phyloP scores from a whole-genome alignment of 2,113 vertebrate genomes.

The Elachura formosa region DNA sequence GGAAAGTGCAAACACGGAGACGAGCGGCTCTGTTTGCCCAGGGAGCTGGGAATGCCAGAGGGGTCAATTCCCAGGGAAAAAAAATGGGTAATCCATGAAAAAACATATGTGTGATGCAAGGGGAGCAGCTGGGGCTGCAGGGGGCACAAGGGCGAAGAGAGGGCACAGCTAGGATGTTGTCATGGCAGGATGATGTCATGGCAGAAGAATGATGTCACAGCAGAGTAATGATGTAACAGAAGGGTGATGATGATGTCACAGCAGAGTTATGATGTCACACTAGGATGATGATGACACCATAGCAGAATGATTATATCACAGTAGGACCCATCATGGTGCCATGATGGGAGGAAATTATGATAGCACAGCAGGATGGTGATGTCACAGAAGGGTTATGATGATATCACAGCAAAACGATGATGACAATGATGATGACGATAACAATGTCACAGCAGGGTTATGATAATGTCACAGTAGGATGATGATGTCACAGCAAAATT shows the following conservation, averaged over 20 bases:
- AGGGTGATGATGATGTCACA: background rate
- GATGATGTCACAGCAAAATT: rapidly evolving
- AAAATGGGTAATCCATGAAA: slow-evolving; percentile 35
- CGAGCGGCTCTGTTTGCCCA: slow-evolving; percentile 89
- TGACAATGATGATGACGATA: too few relatives aligned
- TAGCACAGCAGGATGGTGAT: rapidly evolving
- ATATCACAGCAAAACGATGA: rapidly evolving
- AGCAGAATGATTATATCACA: too few relatives aligned
- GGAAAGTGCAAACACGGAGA: slow-evolving; percentile 95
- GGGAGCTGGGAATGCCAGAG: slow-evolving; percentile 78
- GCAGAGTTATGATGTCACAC: background rate
- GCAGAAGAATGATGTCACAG: background rate
- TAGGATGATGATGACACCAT: too few relatives aligned
- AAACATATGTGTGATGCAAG: slow-evolving; percentile 19
- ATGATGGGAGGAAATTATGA: background rate
- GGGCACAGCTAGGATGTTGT: background rate
- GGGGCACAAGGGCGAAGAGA: background rate
- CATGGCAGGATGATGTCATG: background rate
- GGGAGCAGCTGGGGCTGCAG: background rate
- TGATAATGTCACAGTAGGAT: background rate
- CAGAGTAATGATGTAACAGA: background rate
- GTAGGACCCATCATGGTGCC: rapidly evolving
- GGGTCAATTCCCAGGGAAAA: slow-evolving; percentile 72
- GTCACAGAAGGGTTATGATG: too few relatives aligned
- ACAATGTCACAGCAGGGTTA: rapidly evolving